Evolutionary conservation across 1,140 invertebrate genomes (phyloP).

Genomic region (Calephelis nemesis): DNA sequence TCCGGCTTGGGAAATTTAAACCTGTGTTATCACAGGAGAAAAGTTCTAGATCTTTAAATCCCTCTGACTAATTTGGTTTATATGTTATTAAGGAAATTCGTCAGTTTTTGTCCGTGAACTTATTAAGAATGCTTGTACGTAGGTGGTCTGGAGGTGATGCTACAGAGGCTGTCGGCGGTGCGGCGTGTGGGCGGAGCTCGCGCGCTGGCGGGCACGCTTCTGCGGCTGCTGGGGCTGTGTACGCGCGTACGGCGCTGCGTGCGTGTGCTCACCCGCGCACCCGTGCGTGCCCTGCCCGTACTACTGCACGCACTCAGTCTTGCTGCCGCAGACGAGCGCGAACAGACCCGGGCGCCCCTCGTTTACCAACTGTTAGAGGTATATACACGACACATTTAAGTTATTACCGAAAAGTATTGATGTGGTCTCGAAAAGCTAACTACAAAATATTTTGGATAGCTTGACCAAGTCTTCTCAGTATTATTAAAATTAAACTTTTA

Average conservation of each 20-base stretch:
- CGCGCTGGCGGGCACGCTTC: slow-evolving; percentile 62
- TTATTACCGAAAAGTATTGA: too few relatives aligned
- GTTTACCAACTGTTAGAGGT: slow-evolving; percentile 71
- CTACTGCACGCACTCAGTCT: slow-evolving; percentile 72
- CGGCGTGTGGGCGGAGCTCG: slow-evolving; percentile 71
- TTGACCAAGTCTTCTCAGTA: too few relatives aligned
- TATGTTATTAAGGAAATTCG: too few relatives aligned
- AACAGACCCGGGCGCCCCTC: slow-evolving; percentile 61
- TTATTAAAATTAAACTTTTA: too few relatives aligned
- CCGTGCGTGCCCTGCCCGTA: slow-evolving; percentile 70
- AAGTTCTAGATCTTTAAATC: too few relatives aligned
- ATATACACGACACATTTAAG: too few relatives aligned
- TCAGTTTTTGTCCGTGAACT: too few relatives aligned
- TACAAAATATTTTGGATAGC: too few relatives aligned
- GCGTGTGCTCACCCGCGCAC: slow-evolving; percentile 66
- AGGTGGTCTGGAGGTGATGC: slow-evolving; percentile 91
- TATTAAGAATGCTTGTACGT: slow-evolving; percentile 39
- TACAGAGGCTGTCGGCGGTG: slow-evolving; percentile 84
- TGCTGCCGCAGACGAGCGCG: slow-evolving; percentile 65
- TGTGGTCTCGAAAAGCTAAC: too few relatives aligned
- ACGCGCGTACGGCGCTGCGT: slow-evolving; percentile 74
- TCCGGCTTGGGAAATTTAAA: too few relatives aligned
- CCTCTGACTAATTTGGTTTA: too few relatives aligned
- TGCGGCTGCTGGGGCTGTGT: slow-evolving; percentile 69
- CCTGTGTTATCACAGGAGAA: too few relatives aligned